Evolutionary conservation across 2,797 vertebrate species (phyloP), one percentile per base, ranked within the genome.

Genomic region (Cygnus olor): DNA sequence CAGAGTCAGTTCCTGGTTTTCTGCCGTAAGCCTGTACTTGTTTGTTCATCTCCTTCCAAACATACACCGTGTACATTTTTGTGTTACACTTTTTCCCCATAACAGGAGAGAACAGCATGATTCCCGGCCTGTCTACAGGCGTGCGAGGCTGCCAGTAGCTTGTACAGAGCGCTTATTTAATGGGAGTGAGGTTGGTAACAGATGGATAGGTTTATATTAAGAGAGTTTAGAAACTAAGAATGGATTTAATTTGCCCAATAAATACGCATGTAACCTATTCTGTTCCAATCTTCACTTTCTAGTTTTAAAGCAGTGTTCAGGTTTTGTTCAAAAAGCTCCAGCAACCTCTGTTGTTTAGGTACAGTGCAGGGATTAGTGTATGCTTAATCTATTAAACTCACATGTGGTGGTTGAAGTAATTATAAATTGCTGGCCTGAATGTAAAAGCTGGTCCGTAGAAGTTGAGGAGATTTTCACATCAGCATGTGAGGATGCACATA

Each of bases 151-250:
- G 76, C 42, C 36, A 65, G 63, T 70, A 79, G 63, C 88, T 95
- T 92, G 36, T 61, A 36, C 15, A 19, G 40, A 42, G 63, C 38
- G 64, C n/a, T 83, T 88, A 32, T 40, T 90, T 91, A 78, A 70
- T 88, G 58, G 80, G 69, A 89, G 77, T 47, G 54, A 95, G 42
- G 61, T 38, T 95, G 47, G 58, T 58, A 92, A 71, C 88, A 87
- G 85, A 88, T 93, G 77, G 65, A 36, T 85, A 61, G 61, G 22
- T 91, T 96, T 88, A 66, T 90, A 91, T 66, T 85, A 80, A 72
- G 84, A 88, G 40, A 86, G 36, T 49, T 79, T 5, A 58, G 69
- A 93, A 81, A 89, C 57, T 84, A 83, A 93, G 65, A 93, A 40
- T 2, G 1, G 18, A 19, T 76, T 92, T 88, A 64, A 89, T 88